These are phyloP conservation scores for Spondyliosoma cantharus DNA, from an alignment of 2,797 vertebrate genomes.

Conservation along the genomic window DNA sequence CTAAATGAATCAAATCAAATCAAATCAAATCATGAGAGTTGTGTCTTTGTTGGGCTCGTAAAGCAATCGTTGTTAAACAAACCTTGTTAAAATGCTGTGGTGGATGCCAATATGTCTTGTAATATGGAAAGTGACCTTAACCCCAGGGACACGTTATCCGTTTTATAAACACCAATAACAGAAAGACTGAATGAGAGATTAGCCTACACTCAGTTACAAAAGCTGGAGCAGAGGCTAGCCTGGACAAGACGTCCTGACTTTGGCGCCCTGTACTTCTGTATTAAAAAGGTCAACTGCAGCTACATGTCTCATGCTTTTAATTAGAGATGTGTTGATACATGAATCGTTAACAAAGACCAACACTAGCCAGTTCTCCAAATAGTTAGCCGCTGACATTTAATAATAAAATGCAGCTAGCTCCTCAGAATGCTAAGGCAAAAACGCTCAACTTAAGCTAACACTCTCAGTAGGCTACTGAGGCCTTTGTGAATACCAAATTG, in stretches of 20 bases:
- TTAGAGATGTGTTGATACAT: too few relatives aligned
- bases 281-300: not conserved
- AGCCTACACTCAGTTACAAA: not conserved
- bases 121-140: not conserved
- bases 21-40: too few relatives aligned
- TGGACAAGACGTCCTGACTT: not conserved
- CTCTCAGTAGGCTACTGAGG: too few relatives aligned
- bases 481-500: too few relatives aligned
- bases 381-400: too few relatives aligned
- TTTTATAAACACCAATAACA: not conserved
- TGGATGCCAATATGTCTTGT: not conserved
- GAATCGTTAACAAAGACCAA: too few relatives aligned
- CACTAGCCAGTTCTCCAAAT: too few relatives aligned
- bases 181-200: not conserved
- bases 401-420: too few relatives aligned
- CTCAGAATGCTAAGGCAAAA: too few relatives aligned
- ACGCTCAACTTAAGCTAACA: too few relatives aligned
- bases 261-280: not conserved
- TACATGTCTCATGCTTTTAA: too few relatives aligned
- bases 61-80: not conserved
- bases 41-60: not conserved
- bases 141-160: not conserved
- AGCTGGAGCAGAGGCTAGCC: not conserved
- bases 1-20: too few relatives aligned
- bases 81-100: not conserved